Evolutionary conservation across 2,888 invertebrate genomes (phyloP).

Genomic region (Microctonus aethiopoides): DNA sequence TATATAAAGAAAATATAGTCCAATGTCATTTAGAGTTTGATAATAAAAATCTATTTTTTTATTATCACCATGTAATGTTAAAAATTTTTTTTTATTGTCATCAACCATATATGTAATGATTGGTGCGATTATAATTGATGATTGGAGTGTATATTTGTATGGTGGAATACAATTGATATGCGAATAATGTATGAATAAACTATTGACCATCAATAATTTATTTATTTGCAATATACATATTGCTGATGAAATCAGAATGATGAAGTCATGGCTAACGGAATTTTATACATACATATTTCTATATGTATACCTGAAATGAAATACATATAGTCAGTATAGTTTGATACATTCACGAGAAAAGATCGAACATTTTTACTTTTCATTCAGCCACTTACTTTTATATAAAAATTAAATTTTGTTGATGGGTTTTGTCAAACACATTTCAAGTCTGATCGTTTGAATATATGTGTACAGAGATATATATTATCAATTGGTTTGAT

Average conservation of each 20-base stretch:
- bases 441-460: no score
- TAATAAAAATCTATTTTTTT: not conserved
- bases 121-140: no score
- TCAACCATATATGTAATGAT: no score
- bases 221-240: not conserved
- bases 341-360: not conserved
- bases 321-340: not conserved
- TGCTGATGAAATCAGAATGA: constrained; percentile 1
- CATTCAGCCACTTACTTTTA: no score
- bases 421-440: no score
- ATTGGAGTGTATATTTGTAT: not conserved
- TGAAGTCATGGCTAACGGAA: constrained; percentile 17
- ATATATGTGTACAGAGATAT: no score
- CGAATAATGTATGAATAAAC: not conserved
- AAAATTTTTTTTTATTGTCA: no score
- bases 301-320: not conserved
- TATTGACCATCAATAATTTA: not conserved
- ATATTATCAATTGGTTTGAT: not conserved
- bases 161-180: not conserved
- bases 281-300: not conserved
- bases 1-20: not conserved
- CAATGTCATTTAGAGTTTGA: not conserved
- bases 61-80: no score
- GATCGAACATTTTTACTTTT: not conserved
- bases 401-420: not conserved